Evolutionary conservation across 2,113 vertebrate species (phyloP).

Genomic region (Ibidorhyncha struthersii): DNA sequence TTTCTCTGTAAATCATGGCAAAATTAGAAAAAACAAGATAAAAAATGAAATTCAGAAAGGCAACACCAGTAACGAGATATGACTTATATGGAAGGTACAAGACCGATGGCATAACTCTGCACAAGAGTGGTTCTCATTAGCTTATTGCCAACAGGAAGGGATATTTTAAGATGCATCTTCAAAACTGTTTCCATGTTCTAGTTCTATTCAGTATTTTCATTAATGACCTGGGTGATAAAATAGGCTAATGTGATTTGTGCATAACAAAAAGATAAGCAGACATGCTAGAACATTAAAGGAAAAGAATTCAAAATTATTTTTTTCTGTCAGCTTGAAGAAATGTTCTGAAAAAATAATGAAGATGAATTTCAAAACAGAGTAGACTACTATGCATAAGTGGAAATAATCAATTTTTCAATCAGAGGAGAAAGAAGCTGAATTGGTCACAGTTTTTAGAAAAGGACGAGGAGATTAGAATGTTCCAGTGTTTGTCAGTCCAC

Average conservation of each 20-base stretch:
- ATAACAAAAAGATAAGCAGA: neutral
- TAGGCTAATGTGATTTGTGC: neutral
- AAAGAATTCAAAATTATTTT: neutral
- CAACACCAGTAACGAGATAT: neutral
- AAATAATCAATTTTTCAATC: neutral
- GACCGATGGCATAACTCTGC: neutral
- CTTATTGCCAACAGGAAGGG: neutral
- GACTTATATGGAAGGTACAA: neutral
- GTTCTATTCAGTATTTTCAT: neutral
- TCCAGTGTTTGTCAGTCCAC: neutral
- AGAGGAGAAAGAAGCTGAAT: neutral
- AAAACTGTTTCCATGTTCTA: neutral
- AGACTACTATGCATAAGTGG: neutral
- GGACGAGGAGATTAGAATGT: neutral
- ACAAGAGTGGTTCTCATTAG: neutral
- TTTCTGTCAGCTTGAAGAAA: neutral
- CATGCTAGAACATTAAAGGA: neutral
- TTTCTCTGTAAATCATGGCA: neutral
- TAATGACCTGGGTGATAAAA: neutral
- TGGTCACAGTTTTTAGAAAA: neutral
- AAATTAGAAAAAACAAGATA: neutral
- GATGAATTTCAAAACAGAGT: neutral
- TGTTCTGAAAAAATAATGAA: neutral
- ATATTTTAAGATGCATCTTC: neutral
- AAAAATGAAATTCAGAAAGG: neutral